Evolutionary conservation across 2,888 invertebrate genomes (phyloP), one percentile per base, ranked within the genome.

Genomic region (Meloe dianella): DNA sequence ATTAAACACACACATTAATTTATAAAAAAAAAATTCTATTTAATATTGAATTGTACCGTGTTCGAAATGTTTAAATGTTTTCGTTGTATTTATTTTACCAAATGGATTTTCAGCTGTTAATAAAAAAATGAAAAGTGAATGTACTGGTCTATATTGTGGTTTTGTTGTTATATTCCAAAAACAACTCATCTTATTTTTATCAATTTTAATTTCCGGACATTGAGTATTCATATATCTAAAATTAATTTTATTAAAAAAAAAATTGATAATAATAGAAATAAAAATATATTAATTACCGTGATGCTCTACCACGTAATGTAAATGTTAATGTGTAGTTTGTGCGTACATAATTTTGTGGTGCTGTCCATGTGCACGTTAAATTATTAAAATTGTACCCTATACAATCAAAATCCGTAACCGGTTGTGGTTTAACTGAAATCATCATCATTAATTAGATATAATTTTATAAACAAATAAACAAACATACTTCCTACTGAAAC

Each of bases 321-420:
- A 85, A 89, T 8, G 79, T 79, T 59, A 90, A 76, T 32, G 82
- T 82, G 75, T 90, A 91, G 8, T 79, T 81, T 0, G 91, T 91
- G 22, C 79, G 78, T 12, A 91, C 82, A 70, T 85, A 87, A 81
- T 89, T 84, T 29, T 85, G 76, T 0, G 89, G 89, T 57, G 86
- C 85, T 0, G 86, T 88, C 91, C 94, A 95, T 1, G 89, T 86
- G 79, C 95, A 96, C 14, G 88, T 90, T 73, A 95, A 84, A 74
- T 88, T 88, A 62, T 91, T 88, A 84, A 92, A 91, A 80, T 95
- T 92, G 71, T 87, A 85, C 12, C 93, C 91, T 60, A 89, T 83
- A 78, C 95, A 96, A 29, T 84, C 84, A 77, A 95, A 94, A 80
- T 93, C 89, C 9, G 84, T 82, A 2, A 93, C 90, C 73, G 86